Evolutionary conservation across 2,888 invertebrate genomes (phyloP), one percentile per base, ranked within the genome.

Genomic region (Adelognathus sp.): DNA sequence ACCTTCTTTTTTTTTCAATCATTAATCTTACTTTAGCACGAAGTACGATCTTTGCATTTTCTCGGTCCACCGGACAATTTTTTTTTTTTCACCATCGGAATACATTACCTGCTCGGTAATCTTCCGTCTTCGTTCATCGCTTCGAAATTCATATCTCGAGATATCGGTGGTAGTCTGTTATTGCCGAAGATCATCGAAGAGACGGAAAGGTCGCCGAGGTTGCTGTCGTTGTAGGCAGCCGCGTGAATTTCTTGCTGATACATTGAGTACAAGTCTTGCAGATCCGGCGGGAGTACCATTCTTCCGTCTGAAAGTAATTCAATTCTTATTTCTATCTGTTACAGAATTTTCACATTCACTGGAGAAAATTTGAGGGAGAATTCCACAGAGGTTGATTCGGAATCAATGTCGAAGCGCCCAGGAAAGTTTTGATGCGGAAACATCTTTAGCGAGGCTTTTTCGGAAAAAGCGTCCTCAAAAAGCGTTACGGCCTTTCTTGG

Each of bases 181-280:
- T 92, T 81, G 56, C 88, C 86, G 29, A 84, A 81, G 64, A 85
- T 83, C 70, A 85, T 83, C 70, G 86, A 84, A 1, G 87, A 84
- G 3, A 86, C 85, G n/a, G 84, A 82, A 16, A 93, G 92, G 85
- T 93, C 92, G 14, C 93, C 90, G 69, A 94, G 93, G 72, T 93
- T 93, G 83, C 93, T 94, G 86, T 95, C 95, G 0, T 95, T 94
- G 87, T 95, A 95, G 0, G 96, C 95, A 3, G 96, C 95, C 0
- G 96, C 96, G 89, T 97, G 97, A 78, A 97, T 96, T 92, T 97
- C 97, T 88, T 96, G 96, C 88, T 97, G 97, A 86, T 97, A 97
- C 81, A 97, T 92, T 61, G 95, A 94, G 89, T 97, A 97, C 18
- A 97, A 92, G 84, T 97, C 97, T 80, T 95, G 95, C 72, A 97